A percentile compares a stretch with the other conserved stretches of the same genome.
Conservation (phyloP, 2,888 invertebrate genomes). For the Tanaodytes sp. region DNA sequence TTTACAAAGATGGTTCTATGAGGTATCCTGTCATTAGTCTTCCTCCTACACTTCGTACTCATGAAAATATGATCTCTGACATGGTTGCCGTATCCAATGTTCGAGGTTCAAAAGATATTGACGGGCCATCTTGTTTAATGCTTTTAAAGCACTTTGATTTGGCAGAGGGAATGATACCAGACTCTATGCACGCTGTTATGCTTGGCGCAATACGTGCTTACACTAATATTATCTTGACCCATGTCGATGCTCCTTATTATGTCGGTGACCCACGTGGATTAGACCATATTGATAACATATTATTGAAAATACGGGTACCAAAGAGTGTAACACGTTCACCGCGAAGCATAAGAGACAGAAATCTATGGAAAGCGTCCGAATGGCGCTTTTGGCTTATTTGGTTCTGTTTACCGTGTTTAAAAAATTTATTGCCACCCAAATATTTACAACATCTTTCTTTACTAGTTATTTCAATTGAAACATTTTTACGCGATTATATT, state of each 20-base stretch:
- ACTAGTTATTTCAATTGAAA: constrained; percentile 22
- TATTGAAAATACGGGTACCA: constrained; percentile 30
- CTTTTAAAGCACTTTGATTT: constrained; percentile 36
- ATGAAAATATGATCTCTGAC: not conserved
- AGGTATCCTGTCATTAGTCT: not conserved
- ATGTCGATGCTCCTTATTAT: constrained; percentile 22
- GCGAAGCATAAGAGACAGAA: not conserved
- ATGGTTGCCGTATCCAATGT: not conserved
- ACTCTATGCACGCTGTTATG: constrained; percentile 15
- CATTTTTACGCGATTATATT: constrained; percentile 13
- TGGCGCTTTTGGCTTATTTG: constrained; percentile 38
- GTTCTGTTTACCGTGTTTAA: constrained; percentile 32
- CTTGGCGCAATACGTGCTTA: not conserved
- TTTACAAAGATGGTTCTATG: not conserved
- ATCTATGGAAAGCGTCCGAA: constrained; percentile 43
- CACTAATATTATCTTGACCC: constrained; percentile 14
- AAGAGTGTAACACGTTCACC: constrained; percentile 21
- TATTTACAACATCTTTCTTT: constrained; percentile 30
- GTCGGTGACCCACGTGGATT: constrained; percentile 22
- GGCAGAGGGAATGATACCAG: constrained; percentile 14
- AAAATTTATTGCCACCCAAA: constrained; percentile 20
- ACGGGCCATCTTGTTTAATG: not conserved
- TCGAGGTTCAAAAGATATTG: not conserved
- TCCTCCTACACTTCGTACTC: not conserved
- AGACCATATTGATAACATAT: constrained; percentile 15